Evolutionary conservation across 2,113 vertebrate species (phyloP).

Genomic region (Thalassarche chlororhynchos): DNA sequence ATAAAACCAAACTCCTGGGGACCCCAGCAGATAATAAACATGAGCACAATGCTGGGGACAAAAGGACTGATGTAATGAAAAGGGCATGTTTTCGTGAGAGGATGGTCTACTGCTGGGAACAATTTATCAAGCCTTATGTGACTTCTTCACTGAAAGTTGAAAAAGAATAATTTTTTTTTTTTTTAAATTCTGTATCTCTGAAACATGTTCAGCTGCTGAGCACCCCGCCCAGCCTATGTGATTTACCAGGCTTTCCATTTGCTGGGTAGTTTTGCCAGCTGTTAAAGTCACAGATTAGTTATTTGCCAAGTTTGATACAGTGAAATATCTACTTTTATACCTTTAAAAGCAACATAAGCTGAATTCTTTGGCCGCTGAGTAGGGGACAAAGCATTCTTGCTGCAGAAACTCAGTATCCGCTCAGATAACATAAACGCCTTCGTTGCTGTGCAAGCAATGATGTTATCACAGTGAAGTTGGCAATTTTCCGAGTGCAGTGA

Average conservation of each 20-base stretch:
- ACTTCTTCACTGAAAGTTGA: background rate
- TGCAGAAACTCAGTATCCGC: background rate
- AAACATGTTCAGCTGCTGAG: background rate
- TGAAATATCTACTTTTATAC: background rate
- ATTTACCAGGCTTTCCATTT: background rate
- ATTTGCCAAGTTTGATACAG: background rate
- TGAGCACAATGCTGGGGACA: background rate
- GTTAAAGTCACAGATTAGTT: background rate
- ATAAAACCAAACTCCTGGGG: background rate
- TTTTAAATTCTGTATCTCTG: background rate
- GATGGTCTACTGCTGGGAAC: background rate
- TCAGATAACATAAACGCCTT: rapidly evolving
- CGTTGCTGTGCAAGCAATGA: background rate
- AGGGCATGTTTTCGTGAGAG: background rate
- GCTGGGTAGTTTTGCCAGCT: background rate
- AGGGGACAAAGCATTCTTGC: background rate
- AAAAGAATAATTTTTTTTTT: background rate
- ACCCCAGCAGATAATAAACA: background rate
- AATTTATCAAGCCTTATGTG: background rate
- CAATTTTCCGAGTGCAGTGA: background rate
- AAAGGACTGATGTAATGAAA: background rate
- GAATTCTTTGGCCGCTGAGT: background rate
- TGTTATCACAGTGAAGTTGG: background rate
- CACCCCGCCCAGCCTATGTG: background rate
- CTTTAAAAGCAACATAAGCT: background rate